These are phyloP conservation scores for Onchidella celtica DNA, from an alignment of 2,888 invertebrate genomes.

Conservation along the genomic window DNA sequence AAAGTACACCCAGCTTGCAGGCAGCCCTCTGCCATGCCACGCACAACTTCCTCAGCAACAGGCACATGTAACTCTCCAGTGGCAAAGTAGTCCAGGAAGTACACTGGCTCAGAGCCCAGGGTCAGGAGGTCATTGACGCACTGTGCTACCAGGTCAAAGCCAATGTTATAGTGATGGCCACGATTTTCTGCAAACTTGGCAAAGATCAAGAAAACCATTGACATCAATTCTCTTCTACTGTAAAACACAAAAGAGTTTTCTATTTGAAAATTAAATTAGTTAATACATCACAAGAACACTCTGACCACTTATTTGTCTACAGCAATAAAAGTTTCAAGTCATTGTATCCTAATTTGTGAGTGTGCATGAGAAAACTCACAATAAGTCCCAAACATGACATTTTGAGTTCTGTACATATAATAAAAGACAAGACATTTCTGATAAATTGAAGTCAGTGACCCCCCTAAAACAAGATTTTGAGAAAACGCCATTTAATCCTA, in stretches of 20 bases:
- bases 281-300: no score
- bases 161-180: conserved; percentile 90
- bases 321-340: no score
- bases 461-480: no score
- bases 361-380: no score
- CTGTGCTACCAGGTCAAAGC: conserved; percentile 98
- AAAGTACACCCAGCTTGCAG: conserved; percentile 91
- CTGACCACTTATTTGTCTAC: no score
- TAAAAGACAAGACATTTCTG: no score
- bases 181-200: conserved; percentile 89
- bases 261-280: background rate
- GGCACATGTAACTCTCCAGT: conserved; percentile 91
- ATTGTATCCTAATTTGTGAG: no score
- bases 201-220: background rate
- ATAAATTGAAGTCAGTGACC: no score
- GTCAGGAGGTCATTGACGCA: conserved; percentile 98
- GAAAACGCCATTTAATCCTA: no score
- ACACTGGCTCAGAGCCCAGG: conserved; percentile 96
- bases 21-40: conserved; percentile 94
- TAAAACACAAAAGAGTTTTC: background rate
- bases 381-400: no score
- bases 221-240: no score
- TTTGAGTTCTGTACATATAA: no score
- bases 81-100: conserved; percentile 98
- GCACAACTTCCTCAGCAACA: conserved; percentile 88